phyloP scores from a whole-genome alignment of 2,113 vertebrate species.

The Lichenostomus cassidix region DNA sequence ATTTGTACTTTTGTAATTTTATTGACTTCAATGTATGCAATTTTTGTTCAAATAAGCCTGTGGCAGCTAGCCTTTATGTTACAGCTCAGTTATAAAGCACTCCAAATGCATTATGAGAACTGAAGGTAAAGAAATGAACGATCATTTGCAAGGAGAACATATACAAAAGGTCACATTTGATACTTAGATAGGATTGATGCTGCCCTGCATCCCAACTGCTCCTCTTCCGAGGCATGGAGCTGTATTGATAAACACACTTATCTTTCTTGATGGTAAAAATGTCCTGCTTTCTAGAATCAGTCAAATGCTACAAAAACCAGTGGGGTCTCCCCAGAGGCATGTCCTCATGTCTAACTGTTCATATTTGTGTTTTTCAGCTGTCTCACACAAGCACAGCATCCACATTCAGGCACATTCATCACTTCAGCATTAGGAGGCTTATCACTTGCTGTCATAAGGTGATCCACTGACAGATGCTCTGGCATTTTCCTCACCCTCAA shows the following conservation, averaged over 20 bases:
- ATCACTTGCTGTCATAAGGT: constrained; percentile 49
- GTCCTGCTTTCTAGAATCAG: constrained; percentile 41
- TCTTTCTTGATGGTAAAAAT: constrained; percentile 39
- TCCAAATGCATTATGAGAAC: constrained; percentile 8
- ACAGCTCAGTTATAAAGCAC: constrained; percentile 14
- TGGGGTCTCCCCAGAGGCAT: constrained; percentile 33
- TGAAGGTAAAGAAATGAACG: constrained; percentile 28
- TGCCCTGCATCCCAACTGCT: constrained; percentile 22
- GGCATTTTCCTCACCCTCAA: not conserved
- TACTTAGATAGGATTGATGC: constrained; percentile 52
- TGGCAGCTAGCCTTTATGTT: not conserved
- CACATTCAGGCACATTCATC: constrained; percentile 33
- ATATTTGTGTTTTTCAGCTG: constrained; percentile 54
- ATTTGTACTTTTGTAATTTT: not conserved
- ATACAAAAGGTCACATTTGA: constrained; percentile 42
- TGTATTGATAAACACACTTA: constrained; percentile 58
- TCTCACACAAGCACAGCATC: not conserved
- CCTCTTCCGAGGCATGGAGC: not conserved
- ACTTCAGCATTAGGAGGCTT: constrained; percentile 39
- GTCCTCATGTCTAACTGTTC: constrained; percentile 5
- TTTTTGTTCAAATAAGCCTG: not conserved
- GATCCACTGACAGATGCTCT: constrained; percentile 37
- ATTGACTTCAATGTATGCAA: not conserved
- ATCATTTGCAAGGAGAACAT: constrained; percentile 34
- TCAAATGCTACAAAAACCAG: constrained; percentile 33